A percentile compares a stretch with the other conserved stretches of the same genome.
phyloP scores from a whole-genome alignment of 1,140 invertebrate species.

The Cotesia glomerata region DNA sequence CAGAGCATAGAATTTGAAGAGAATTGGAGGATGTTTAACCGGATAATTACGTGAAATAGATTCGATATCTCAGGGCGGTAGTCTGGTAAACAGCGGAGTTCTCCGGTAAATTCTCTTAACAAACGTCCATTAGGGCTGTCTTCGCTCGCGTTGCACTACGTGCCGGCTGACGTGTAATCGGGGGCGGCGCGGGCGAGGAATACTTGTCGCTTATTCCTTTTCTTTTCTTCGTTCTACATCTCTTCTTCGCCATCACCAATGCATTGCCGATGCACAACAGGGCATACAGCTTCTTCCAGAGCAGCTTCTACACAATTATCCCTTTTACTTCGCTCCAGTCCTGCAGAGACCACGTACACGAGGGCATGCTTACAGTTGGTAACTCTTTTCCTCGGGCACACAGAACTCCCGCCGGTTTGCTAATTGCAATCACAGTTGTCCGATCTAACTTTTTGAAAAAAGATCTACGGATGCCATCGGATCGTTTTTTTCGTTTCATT shows the following conservation, averaged over 20 bases:
- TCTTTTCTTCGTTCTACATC: conserved; percentile 1
- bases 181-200: conserved; percentile 40
- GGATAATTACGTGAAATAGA: conserved; percentile 50
- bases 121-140: conserved; percentile 50
- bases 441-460: conserved; percentile 17
- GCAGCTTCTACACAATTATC: too few species aligned
- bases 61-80: conserved; percentile 43
- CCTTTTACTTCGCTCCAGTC: too few species aligned
- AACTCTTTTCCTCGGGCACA: conserved; percentile 24
- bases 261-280: too few species aligned
- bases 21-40: conserved; percentile 5
- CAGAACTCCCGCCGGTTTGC: conserved; percentile 43
- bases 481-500: not conserved
- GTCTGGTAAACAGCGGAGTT: conserved; percentile 20
- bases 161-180: conserved; percentile 40
- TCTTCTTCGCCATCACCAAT: not conserved
- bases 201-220: not conserved
- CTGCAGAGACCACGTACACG: too few species aligned
- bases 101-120: conserved; percentile 40
- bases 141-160: conserved; percentile 27
- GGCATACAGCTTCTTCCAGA: too few species aligned
- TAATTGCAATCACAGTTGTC: conserved; percentile 52
- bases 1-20: not conserved
- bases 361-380: not conserved
- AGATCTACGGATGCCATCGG: conserved; percentile 12